These are phyloP conservation scores for Clarias laeviceps DNA, from an alignment of 2,797 vertebrate species.

Conservation along the genomic window DNA sequence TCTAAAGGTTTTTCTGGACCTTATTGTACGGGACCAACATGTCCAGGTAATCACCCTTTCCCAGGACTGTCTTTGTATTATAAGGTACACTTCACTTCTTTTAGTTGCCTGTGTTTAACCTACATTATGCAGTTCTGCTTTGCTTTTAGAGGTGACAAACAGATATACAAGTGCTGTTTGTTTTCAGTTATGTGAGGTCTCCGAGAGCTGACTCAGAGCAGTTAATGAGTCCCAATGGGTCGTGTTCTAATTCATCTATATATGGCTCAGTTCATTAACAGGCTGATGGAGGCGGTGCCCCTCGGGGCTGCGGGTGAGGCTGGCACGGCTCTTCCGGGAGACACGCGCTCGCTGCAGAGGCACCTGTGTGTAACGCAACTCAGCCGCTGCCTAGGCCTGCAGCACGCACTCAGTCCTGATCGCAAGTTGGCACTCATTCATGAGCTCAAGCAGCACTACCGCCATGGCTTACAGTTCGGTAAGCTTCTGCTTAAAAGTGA, in stretches of 20 bases:
- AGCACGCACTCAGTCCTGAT: conserved; percentile 78
- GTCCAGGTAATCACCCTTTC: conserved; percentile 77
- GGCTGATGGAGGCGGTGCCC: conserved; percentile 84
- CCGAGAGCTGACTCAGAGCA: background rate
- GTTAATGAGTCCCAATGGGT: conserved; percentile 12
- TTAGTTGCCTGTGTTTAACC: background rate
- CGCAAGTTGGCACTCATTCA: conserved; percentile 81
- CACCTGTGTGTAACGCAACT: conserved; percentile 92
- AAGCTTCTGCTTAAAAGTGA: conserved; percentile 46
- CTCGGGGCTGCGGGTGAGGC: conserved; percentile 74
- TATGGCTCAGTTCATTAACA: conserved; percentile 83
- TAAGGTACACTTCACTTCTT: background rate
- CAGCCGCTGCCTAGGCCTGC: conserved; percentile 85
- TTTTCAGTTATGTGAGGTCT: background rate
- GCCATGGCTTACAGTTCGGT: conserved; percentile 91
- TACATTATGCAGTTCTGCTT: background rate
- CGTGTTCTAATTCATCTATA: conserved; percentile 1
- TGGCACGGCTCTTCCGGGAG: conserved; percentile 78
- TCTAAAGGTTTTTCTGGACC: conserved; percentile 90
- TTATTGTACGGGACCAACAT: conserved; percentile 81
- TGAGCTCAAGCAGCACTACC: conserved; percentile 89
- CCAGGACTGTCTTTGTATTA: background rate
- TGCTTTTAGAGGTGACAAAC: background rate
- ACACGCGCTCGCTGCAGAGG: conserved; percentile 87
- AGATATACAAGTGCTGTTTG: background rate